Conservation (phyloP, 1,140 invertebrate genomes). For the Ruditapes philippinarum region DNA sequence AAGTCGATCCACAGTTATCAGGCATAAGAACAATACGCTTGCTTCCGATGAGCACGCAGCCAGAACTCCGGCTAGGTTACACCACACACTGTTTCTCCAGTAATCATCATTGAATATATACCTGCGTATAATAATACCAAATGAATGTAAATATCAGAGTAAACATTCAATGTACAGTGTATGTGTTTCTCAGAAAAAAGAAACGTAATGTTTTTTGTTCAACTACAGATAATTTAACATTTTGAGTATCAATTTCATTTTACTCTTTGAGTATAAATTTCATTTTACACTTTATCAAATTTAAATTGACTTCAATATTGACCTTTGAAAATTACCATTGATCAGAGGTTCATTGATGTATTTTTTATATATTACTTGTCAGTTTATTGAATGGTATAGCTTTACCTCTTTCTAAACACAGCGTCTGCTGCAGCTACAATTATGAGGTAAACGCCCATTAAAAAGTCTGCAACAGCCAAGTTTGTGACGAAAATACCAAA, state of each 20-base stretch:
- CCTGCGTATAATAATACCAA: neutral
- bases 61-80: conserved; percentile 78
- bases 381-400: neutral
- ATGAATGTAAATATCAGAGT: neutral
- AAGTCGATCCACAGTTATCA: too few species aligned
- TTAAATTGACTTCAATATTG: neutral
- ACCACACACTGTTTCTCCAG: conserved; percentile 76
- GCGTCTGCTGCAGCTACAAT: conserved; percentile 68
- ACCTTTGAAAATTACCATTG: neutral
- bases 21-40: conserved; percentile 67
- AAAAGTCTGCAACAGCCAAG: conserved; percentile 79
- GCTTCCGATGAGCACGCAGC: conserved; percentile 77
- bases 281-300: neutral
- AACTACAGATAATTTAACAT: too few species aligned
- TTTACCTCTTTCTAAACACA: conserved; percentile 68
- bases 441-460: conserved; percentile 82
- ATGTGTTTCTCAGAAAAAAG: neutral
- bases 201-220: too few species aligned
- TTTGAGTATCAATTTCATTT: neutral
- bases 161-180: neutral
- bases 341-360: too few species aligned
- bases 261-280: neutral
- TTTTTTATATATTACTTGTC: neutral
- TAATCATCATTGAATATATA: conserved; percentile 75
- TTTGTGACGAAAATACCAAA: conserved; percentile 78